A percentile compares a stretch with the other conserved stretches of the same genome.
phyloP scores from a whole-genome alignment of 2,888 invertebrate species.

The Eulithis prunata region DNA sequence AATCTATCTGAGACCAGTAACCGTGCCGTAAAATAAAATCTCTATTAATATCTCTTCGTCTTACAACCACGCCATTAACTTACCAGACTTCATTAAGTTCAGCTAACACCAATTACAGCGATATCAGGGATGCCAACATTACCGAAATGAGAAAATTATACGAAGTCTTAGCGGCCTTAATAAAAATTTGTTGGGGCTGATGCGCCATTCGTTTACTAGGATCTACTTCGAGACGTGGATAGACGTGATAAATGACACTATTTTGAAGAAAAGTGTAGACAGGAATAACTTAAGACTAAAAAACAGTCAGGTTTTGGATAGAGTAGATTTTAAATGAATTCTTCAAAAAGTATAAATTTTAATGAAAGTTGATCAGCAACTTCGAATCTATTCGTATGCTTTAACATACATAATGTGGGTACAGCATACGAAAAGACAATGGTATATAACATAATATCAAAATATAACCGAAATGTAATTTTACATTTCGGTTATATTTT shows the following conservation, averaged over 20 bases:
- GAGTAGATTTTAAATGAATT: too few relatives aligned
- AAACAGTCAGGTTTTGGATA: too few relatives aligned
- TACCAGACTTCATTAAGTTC: slow-evolving; percentile 31
- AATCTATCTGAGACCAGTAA: too few relatives aligned
- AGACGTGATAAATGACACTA: not conserved
- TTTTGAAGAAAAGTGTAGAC: not conserved
- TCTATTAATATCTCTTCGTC: slow-evolving; percentile 3
- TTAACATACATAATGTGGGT: too few relatives aligned
- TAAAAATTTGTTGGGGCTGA: slow-evolving; percentile 79
- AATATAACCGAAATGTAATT: too few relatives aligned
- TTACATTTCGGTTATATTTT: too few relatives aligned
- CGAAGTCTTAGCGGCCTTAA: slow-evolving; percentile 76
- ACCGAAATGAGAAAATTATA: slow-evolving; percentile 78
- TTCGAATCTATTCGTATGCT: too few relatives aligned
- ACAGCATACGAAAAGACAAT: too few relatives aligned
- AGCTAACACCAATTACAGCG: slow-evolving; percentile 34
- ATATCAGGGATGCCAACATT: slow-evolving; percentile 42
- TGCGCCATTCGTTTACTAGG: slow-evolving; percentile 42
- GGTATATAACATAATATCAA: too few relatives aligned
- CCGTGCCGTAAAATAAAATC: too few relatives aligned
- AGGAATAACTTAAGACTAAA: not conserved
- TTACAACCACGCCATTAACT: slow-evolving; percentile 20
- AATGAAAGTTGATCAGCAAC: too few relatives aligned
- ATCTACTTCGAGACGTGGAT: slow-evolving; percentile 18
- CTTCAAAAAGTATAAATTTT: too few relatives aligned